Evolutionary conservation across 37 sponge, comb jelly and placozoan species (phyloP), one percentile per base, ranked within the genome.

Genomic region (Chondrosia reniformis): DNA sequence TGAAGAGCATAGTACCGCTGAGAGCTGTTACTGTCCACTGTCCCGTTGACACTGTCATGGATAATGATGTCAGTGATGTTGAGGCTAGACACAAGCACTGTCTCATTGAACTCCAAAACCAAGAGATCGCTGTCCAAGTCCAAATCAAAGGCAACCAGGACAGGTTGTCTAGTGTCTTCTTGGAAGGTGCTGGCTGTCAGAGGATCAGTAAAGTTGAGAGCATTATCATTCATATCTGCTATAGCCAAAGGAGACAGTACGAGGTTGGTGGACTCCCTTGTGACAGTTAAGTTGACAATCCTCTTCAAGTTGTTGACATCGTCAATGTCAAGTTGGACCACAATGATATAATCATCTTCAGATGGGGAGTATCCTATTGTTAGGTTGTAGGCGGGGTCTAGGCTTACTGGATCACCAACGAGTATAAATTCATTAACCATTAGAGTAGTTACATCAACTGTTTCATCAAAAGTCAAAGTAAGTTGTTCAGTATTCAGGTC

Each of bases 231-330:
- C 96, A 95, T 90, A 34, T 95, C 96, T 39, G 28, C 31, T 41
- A 95, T 84, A 49, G 96, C 79, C 15, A 22, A 24, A 22, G 57
- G 22, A 0, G 89, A 81, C 5, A 88, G 87, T 3, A 40, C 10
- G 31, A 95, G 33, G 34, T 86, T 34, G 10, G 87, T 91, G 45
- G 84, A 81, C 4, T 65, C 22, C 27, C 80, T 80, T 52, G 34
- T 46, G 3, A 86, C 87, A 41, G 96, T 89, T 52, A 95, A 25
- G 21, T 74, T 46, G 1, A 59, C 66, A 65, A 87, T 38, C 63
- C 89, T 78, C 76, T 95, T 95, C 65, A 95, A 81, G 41, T 86
- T 88, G 75, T 95, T 91, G 45, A 95, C 80, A 81, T 95, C 96
- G 30, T 8, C 75, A 38, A 88, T 67, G 22, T 44, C 58, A 33